These are phyloP conservation scores for Hetaerina americana DNA, from an alignment of 1,140 invertebrate species.

Conservation along the genomic window DNA sequence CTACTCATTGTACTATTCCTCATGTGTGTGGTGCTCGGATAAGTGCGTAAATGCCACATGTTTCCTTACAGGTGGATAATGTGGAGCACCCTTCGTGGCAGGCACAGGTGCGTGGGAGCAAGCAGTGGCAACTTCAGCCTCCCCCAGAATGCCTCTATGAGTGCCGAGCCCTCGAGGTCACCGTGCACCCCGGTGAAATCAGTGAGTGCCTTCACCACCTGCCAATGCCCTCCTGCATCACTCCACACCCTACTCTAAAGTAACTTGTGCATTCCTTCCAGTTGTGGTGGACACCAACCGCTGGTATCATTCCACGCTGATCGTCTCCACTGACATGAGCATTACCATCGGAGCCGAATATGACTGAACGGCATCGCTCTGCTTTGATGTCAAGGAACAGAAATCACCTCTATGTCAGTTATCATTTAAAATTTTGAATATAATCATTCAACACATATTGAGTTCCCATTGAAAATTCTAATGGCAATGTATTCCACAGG, in stretches of 20 bases:
- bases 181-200: constrained; percentile 75
- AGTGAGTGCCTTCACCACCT: constrained; percentile 44
- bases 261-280: constrained; percentile 33
- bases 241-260: background rate
- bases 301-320: constrained; percentile 87
- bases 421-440: no score
- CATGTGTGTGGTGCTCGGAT: no score
- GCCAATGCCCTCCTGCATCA: background rate
- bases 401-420: no score
- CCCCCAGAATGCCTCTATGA: constrained; percentile 74
- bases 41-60: constrained; percentile 4
- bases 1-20: no score
- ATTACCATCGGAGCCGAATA: constrained; percentile 93
- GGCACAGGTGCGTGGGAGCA: constrained; percentile 74
- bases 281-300: constrained; percentile 85
- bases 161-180: constrained; percentile 53
- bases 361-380: no score
- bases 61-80: constrained; percentile 63
- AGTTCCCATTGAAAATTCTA: no score
- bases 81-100: constrained; percentile 89
- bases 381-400: no score
- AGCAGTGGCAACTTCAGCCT: constrained; percentile 75
- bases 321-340: constrained; percentile 75
- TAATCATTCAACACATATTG: no score
- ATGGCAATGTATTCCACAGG: no score